Percentiles rank a stretch among this genome's conserved stretches.
Evolutionary conservation across 2,797 vertebrate species (phyloP).

Genomic region (Onychomys leucogaster): DNA sequence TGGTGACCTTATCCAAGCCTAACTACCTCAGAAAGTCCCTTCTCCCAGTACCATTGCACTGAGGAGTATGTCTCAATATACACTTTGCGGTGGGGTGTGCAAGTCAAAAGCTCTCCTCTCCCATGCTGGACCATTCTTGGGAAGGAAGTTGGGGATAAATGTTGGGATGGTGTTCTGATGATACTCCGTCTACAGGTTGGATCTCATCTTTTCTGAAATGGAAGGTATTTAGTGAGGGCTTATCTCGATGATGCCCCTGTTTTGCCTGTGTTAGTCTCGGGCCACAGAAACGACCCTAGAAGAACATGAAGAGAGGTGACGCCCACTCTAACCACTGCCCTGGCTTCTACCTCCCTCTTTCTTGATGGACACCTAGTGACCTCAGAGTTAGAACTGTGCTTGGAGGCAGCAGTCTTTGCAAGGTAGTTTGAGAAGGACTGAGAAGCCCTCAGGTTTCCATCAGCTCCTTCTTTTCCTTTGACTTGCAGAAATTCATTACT

Average conservation of each 20-base stretch:
- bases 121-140: background rate
- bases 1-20: background rate
- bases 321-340: background rate
- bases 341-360: background rate
- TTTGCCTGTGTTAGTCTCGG: background rate
- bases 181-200: background rate
- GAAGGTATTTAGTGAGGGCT: background rate
- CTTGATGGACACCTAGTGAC: background rate
- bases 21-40: background rate
- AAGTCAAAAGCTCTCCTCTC: background rate
- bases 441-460: background rate
- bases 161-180: background rate
- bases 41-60: background rate
- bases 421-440: background rate
- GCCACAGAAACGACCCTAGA: background rate
- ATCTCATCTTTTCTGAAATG: background rate
- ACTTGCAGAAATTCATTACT: background rate
- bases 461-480: conserved; percentile 3
- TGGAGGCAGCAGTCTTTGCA: background rate
- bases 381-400: rapidly evolving
- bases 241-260: background rate
- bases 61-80: background rate
- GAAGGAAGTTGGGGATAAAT: background rate
- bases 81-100: background rate
- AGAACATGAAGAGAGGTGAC: background rate